Conservation (phyloP, 2,797 vertebrate species). For the Triplophysa bombifrons region DNA sequence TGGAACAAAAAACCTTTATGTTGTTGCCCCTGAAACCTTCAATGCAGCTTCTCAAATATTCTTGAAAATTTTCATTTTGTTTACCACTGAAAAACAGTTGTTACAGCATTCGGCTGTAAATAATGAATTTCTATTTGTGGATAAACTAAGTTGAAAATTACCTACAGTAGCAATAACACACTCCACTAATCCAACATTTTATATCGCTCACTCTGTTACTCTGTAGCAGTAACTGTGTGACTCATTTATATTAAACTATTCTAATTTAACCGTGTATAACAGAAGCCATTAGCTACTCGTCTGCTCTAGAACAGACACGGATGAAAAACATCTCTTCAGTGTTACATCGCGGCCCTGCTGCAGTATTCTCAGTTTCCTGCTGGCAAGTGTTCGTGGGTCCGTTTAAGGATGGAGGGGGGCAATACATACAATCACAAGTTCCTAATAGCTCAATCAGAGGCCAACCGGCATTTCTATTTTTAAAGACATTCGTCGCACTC, state of each 20-base stretch:
- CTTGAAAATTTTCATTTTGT: too few relatives aligned
- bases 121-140: too few relatives aligned
- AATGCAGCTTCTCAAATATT: too few relatives aligned
- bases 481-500: conserved; percentile 59
- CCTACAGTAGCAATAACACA: too few relatives aligned
- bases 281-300: conserved; percentile 47
- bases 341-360: conserved; percentile 44
- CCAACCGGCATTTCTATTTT: conserved; percentile 62
- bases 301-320: conserved; percentile 28
- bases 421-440: conserved; percentile 57
- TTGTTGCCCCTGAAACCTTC: too few relatives aligned
- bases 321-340: conserved; percentile 19
- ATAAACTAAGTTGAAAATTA: too few relatives aligned
- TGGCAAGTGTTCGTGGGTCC: conserved; percentile 50
- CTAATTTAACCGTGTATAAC: conserved; percentile 28
- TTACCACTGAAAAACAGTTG: too few relatives aligned
- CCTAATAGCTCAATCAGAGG: conserved; percentile 65
- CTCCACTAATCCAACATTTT: background rate
- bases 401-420: conserved; percentile 39
- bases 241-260: conserved; percentile 26
- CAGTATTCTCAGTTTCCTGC: conserved; percentile 48
- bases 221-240: conserved; percentile 14
- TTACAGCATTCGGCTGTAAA: too few relatives aligned
- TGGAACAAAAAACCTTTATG: too few relatives aligned
- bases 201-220: background rate